Evolutionary conservation across 2,113 vertebrate species (phyloP), one percentile per base, ranked within the genome.

Genomic region (Anoura caudifer): DNA sequence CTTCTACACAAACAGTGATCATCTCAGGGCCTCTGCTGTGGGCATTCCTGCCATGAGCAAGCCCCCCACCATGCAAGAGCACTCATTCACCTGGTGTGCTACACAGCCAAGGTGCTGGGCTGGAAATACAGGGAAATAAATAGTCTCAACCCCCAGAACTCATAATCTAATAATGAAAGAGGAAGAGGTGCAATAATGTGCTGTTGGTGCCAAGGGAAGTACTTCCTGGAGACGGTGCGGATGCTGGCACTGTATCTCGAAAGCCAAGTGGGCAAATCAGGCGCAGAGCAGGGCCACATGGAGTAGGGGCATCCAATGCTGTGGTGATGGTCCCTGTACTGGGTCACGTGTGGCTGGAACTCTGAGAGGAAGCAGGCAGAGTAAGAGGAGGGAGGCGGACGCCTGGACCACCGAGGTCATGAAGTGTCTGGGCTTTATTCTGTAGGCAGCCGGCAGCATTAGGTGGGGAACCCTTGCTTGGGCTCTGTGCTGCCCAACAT

Each of bases 41-140:
- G 11, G 16, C 19, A 10, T 59, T 89, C 54, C 43, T 38, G 69
- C 28, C 80, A 75, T 4, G 69, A 94, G 73, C 33, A 15, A 86
- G 20, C 45, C 3, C n/a, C 76, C 5, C 36, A 50, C 43, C 9
- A 70, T 33, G 43, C 76, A 50, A 52, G 11, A 70, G 24, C 65
- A 79, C 6, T 5, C 43, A 36, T 6, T 65, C 70, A 87, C 52
- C 52, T 63, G 79, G 82, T 56, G 76, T 2, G 3, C 65, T 84
- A 28, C 31, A 52, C 45, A 69, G 16, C 77, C 87, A 91, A 95
- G 52, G 91, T 59, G 72, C 36, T 59, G 17, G 89, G 41, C 90
- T 83, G 36, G 79, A 95, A 86, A 81, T 87, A 70, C 45, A 85
- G 95, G 65, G 84, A 90, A 87, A 45, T 28, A 59, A 90, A 80